A percentile compares a stretch with the other conserved stretches of the same genome.
Conservation (phyloP, 2,797 vertebrate genomes). For the Vireo griseus region DNA sequence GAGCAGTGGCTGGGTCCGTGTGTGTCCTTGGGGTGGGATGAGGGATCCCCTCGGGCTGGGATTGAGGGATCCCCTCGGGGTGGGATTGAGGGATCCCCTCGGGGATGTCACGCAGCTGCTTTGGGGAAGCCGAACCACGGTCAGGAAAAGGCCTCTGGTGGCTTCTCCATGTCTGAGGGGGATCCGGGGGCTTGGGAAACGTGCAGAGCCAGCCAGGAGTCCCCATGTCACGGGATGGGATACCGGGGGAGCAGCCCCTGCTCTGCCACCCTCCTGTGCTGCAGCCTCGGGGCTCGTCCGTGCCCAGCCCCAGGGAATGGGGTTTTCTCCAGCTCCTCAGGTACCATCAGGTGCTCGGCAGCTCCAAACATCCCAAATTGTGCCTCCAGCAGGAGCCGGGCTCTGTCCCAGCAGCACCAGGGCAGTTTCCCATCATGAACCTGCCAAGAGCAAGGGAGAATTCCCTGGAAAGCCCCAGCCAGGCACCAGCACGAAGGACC, state of each 20-base stretch:
- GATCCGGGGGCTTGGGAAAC: fast-evolving
- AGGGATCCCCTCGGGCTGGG: background rate
- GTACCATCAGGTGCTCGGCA: background rate
- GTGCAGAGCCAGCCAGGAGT: background rate
- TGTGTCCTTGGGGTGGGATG: background rate
- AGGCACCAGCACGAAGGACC: fast-evolving
- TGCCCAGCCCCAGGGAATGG: fast-evolving
- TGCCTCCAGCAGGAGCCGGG: background rate
- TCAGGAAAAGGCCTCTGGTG: background rate
- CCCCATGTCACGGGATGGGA: background rate
- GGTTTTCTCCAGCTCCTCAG: background rate
- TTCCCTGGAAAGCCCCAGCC: background rate
- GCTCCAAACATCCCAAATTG: background rate
- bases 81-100: too few species aligned
- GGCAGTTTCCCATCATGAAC: background rate
- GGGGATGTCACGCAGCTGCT: background rate
- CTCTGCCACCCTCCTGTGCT: background rate
- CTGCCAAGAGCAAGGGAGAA: background rate
- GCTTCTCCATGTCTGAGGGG: background rate
- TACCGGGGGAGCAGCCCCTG: fast-evolving
- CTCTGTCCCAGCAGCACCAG: background rate
- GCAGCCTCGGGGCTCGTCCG: fast-evolving
- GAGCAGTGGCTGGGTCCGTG: background rate
- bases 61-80: too few species aligned
- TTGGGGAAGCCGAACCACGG: fast-evolving